phyloP scores from a whole-genome alignment of 2,113 vertebrate genomes.

The Neodon shergylaensis region DNA sequence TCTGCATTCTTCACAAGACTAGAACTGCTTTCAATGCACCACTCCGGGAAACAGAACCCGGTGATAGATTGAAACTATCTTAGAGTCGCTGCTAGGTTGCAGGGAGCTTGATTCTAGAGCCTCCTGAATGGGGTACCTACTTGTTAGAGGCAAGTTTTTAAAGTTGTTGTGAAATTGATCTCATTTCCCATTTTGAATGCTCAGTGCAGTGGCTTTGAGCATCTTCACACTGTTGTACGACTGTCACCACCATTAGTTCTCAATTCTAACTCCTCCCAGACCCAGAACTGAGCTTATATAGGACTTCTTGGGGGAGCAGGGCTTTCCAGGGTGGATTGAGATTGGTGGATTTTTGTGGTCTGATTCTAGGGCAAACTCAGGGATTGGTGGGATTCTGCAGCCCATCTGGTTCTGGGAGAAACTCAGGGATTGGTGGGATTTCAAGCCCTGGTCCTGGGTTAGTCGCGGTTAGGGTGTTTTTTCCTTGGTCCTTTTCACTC shows the following conservation, averaged over 20 bases:
- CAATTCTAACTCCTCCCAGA: too few relatives aligned
- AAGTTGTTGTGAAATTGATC: not conserved
- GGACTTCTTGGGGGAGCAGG: not conserved
- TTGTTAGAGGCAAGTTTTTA: not conserved
- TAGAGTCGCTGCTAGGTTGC: not conserved
- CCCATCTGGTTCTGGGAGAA: too few relatives aligned
- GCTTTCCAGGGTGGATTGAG: not conserved
- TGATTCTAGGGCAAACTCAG: not conserved
- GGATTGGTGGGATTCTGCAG: not conserved
- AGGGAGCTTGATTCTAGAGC: not conserved
- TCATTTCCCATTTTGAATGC: not conserved
- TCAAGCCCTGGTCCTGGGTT: not conserved
- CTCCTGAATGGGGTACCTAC: not conserved
- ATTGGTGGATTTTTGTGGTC: not conserved
- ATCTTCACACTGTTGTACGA: not conserved
- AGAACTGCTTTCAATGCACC: not conserved
- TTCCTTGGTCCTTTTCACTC: not conserved
- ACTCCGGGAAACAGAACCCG: not conserved
- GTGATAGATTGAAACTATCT: not conserved
- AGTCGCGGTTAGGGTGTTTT: not conserved
- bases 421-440: not conserved
- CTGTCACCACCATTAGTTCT: too few relatives aligned
- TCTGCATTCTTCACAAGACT: conserved; percentile 13
- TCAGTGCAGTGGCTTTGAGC: not conserved
- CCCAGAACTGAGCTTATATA: not conserved